Evolutionary conservation across 2,113 vertebrate genomes (phyloP).

Genomic region (Stercorarius parasiticus): DNA sequence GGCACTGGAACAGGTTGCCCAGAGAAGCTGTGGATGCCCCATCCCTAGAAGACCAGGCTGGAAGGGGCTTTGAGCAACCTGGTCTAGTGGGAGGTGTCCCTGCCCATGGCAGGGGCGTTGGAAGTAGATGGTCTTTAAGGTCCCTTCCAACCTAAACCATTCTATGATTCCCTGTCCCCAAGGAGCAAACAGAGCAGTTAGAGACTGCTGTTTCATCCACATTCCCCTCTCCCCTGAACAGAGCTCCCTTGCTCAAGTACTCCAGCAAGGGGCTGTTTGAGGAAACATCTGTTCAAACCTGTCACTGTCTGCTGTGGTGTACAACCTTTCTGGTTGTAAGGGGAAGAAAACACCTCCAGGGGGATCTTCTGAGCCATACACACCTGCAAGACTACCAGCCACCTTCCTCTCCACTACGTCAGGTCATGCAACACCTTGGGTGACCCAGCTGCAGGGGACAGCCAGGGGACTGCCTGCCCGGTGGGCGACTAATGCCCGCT

Average conservation of each 20-base stretch:
- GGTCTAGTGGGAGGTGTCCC: neutral
- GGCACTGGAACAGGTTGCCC: neutral
- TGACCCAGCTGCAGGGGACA: neutral
- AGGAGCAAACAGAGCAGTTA: neutral
- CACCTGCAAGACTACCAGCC: neutral
- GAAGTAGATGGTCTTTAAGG: neutral
- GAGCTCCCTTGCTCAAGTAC: neutral
- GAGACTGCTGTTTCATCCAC: neutral
- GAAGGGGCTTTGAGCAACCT: neutral
- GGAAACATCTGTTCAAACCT: neutral
- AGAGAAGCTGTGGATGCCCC: neutral
- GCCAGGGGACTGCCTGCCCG: fast-evolving
- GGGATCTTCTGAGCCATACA: neutral
- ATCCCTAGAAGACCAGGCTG: neutral
- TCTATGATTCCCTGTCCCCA: neutral
- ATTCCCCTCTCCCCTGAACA: neutral
- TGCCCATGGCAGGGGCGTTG: neutral
- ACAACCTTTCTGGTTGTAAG: neutral
- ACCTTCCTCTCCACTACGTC: fast-evolving
- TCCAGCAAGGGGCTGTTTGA: neutral
- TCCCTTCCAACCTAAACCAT: neutral
- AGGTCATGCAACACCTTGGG: neutral
- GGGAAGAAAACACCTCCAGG: neutral
- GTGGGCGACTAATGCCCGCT: fast-evolving
- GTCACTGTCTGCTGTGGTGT: fast-evolving